Conservation (phyloP, 2,113 vertebrate species). For the Orcinus orca region DNA sequence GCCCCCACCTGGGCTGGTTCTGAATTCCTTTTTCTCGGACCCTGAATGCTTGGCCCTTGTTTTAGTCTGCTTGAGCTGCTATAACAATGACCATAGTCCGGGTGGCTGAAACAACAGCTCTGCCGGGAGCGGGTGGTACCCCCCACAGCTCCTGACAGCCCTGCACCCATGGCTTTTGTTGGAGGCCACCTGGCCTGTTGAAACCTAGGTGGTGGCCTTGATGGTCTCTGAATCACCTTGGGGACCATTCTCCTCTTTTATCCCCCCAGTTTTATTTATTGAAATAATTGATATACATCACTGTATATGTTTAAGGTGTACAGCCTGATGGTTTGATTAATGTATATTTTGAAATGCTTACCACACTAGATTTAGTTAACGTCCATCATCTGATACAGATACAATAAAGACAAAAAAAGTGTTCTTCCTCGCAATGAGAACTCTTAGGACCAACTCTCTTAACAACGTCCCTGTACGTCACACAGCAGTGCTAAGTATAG, state of each 20-base stretch:
- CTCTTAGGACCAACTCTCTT: not conserved
- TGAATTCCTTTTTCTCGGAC: not conserved
- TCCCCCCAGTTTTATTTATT: not conserved
- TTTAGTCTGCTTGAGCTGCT: not conserved
- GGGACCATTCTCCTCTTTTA: not conserved
- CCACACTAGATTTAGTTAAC: not conserved
- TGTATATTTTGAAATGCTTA: not conserved
- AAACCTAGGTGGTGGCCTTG: not conserved
- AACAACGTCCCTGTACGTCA: accelerated
- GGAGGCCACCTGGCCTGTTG: not conserved
- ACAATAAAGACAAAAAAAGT: not conserved
- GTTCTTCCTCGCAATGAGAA: not conserved
- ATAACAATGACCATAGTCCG: accelerated
- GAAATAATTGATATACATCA: not conserved
- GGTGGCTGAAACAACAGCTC: not conserved
- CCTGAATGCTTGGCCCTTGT: not conserved
- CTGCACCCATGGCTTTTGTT: not conserved
- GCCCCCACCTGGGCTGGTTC: not conserved
- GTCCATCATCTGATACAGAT: not conserved
- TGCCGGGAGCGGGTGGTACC: too few species aligned
- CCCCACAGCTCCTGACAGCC: not conserved
- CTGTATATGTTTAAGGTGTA: not conserved
- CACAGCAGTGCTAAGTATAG: accelerated
- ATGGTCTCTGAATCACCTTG: not conserved
- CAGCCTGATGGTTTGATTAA: not conserved